phyloP scores from a whole-genome alignment of 2,888 invertebrate species.

The Smittia sp. region DNA sequence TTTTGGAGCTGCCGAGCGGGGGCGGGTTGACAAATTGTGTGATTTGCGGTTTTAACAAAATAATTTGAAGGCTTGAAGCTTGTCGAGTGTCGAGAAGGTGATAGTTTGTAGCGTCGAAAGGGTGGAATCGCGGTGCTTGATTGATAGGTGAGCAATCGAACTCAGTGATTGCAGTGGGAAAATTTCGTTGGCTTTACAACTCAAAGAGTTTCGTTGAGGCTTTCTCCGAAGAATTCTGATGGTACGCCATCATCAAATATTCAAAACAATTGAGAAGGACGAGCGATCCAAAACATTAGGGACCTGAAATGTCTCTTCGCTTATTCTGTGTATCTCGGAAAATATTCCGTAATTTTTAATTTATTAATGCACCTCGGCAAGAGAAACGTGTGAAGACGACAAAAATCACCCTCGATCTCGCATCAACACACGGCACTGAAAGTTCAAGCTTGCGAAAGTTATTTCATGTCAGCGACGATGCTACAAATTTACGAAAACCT shows the following conservation, averaged over 20 bases:
- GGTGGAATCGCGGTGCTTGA: no score
- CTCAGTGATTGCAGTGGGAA: no score
- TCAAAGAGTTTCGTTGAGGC: no score
- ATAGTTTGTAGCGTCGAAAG: no score
- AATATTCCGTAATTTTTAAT: conserved; percentile 16
- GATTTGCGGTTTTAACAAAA: conserved; percentile 16
- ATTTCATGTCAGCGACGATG: not conserved
- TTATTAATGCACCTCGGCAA: conserved; percentile 10
- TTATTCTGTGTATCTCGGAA: no score
- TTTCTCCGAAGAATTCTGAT: no score
- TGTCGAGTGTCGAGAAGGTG: not conserved
- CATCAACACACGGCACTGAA: not conserved
- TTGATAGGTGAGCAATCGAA: no score
- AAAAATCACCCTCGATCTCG: not conserved
- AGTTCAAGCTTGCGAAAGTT: not conserved
- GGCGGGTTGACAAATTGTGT: not conserved
- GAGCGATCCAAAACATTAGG: no score
- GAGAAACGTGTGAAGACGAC: not conserved
- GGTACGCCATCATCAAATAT: conserved; percentile 18
- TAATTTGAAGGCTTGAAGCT: not conserved
- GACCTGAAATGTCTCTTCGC: not conserved
- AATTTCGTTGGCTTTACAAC: no score
- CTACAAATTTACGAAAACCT: not conserved
- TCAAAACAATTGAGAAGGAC: not conserved
- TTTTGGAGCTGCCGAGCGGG: not conserved